Evolutionary conservation across 2,888 invertebrate genomes (phyloP), one percentile per base, ranked within the genome.

Genomic region (Parelbella ahira): DNA sequence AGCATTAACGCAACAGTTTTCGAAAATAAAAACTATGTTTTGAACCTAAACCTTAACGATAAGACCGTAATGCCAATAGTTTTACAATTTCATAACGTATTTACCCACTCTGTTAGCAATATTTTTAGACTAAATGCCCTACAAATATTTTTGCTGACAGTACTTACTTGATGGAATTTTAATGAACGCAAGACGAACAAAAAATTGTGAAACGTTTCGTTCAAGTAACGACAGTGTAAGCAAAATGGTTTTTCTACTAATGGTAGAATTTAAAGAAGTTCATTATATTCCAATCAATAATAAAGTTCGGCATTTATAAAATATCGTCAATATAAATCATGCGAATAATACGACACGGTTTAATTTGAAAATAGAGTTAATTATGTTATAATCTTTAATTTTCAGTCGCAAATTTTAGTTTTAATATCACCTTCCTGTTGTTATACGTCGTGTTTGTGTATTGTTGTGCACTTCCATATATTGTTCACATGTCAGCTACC

Each of bases 101-200:
- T 32, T 24, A 23, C n/a, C n/a, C n/a, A n/a, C n/a, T n/a, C 15
- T 15, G 15, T 15, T 29, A 29, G 18, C 9, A 3, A 18, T 15
- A 21, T 15, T 23, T 34, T 25, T 18, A 13, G 13, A 32, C 18
- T 25, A n/a, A 20, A 25, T 19, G 8, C 24, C 18, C 30, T 39
- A 24, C 11, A 8, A 25, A 20, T 39, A 9, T 19, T 24, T 39
- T 32, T 4, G 6, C 9, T 12, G 18, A 8, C n/a, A n/a, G n/a
- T n/a, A n/a, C n/a, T n/a, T 8, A 24, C 39, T 4, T 41, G 27
- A 41, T 41, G 33, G 41, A 41, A 20, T 41, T 41, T 33, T 41
- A 33, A 41, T 41, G 33, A 33, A 21, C 33, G 27, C 12, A 9
- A 19, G 13, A 2, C 2, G 20, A 7, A 33, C 20, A 29, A 33